Base-by-base conservation (phyloP, 2,797 vertebrate species). In the Acrossocheilus fasciatus region DNA sequence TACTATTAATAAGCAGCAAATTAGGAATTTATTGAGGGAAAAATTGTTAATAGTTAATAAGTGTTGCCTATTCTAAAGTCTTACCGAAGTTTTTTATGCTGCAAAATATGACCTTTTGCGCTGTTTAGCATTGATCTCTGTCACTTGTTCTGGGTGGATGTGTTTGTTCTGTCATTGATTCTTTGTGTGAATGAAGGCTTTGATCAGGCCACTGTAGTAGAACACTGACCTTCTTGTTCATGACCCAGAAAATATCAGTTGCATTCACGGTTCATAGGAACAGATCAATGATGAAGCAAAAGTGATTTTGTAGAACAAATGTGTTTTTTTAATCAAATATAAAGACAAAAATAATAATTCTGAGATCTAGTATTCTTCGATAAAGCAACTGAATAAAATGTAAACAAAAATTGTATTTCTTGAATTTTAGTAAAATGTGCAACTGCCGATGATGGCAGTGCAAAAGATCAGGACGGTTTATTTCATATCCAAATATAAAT, bases 401-500 rank as follows among this genome's bases (percentile, higher is more conserved):
- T 23, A 5, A 66, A 30, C 17, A 43, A 64, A 30, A 30, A 34
- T 0, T 66, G 14, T 17, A 34, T 34, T 66, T 68, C 30, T 66
- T 66, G 15, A 8, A 30, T 52, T 52, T 52, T 34, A 52, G 12
- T 69, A 15, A 69, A n/a, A 81, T 34, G 15, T n/a, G 34, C 20
- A 43, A 39, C 36, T 78, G 59, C 73, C 14, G 14, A 36, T 52
- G 64, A 50, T 23, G 26, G 59, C 73, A 84, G 36, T 34, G 23
- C 64, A 82, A 17, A 66, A 59, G 50, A 76, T 10, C 79, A 88
- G 82, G 41, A 83, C 93, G 94, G 95, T 97, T 97, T 97, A 97
- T 97, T 97, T 96, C 69, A 96, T 96, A 95, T 97, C 95, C 94
- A 95, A 94, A 97, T 95, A 97, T 96, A 97, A 97, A 97, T 97